Conservation (phyloP, 2,797 vertebrate species). For the Bradypodion ventrale region DNA sequence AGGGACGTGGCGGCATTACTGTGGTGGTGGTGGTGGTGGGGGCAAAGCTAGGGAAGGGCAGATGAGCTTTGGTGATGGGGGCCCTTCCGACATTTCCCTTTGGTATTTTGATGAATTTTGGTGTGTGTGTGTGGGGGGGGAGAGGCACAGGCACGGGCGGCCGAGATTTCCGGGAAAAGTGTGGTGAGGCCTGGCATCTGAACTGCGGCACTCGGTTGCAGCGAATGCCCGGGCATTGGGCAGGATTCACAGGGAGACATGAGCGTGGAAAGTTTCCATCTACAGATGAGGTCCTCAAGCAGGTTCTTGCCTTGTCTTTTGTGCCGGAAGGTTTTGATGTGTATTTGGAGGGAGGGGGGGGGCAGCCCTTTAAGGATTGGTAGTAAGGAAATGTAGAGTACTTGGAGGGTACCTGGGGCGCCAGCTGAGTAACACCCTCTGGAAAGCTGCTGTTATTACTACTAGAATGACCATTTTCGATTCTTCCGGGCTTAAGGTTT, state of each 20-base stretch:
- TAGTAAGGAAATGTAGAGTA: background rate
- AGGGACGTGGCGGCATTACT: background rate
- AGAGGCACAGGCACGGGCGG: too few relatives aligned
- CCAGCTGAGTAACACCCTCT: too few relatives aligned
- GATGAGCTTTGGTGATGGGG: too few relatives aligned
- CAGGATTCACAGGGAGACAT: too few relatives aligned
- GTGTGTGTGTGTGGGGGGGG: background rate
- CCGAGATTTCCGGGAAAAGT: too few relatives aligned
- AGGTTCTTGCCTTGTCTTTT: too few relatives aligned
- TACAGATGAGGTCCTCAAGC: background rate
- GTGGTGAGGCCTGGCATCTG: background rate
- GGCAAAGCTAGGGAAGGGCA: background rate
- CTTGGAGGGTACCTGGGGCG: background rate
- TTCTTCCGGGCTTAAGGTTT: background rate
- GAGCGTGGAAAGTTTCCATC: background rate
- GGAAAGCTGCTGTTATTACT: too few relatives aligned
- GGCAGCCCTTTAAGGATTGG: background rate
- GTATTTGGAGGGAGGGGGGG: too few relatives aligned
- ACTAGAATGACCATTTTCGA: background rate
- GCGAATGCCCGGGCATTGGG: slow-evolving; percentile 32
- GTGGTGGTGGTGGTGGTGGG: too few relatives aligned
- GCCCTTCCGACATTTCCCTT: too few relatives aligned
- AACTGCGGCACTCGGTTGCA: slow-evolving; percentile 17
- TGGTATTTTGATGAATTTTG: background rate
- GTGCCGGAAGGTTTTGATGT: rapidly evolving